Percentiles rank a stretch among this genome's conserved stretches.
Conservation (phyloP, 2,113 vertebrate genomes). For the Pterocles burchelli region DNA sequence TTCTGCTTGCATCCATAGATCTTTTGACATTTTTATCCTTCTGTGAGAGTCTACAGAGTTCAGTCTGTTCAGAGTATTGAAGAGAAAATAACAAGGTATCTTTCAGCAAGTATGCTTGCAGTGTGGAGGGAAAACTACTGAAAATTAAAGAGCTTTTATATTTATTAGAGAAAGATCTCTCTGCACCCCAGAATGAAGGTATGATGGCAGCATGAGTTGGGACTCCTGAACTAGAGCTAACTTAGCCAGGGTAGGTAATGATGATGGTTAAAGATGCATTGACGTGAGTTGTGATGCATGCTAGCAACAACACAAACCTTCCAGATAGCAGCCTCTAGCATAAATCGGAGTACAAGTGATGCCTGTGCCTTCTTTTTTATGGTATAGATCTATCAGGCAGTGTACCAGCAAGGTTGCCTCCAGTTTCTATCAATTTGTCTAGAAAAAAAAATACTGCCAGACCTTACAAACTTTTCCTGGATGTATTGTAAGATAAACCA, state of each 20-base stretch:
- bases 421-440: not conserved
- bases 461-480: not conserved
- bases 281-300: rapidly evolving
- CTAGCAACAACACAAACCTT: not conserved
- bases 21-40: not conserved
- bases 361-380: not conserved
- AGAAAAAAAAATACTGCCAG: not conserved
- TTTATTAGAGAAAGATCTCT: not conserved
- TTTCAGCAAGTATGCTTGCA: not conserved
- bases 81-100: not conserved
- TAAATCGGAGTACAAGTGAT: not conserved
- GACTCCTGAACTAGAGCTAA: not conserved
- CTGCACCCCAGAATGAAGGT: not conserved
- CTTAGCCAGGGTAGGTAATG: not conserved
- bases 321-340: not conserved
- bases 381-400: not conserved
- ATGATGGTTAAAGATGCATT: not conserved
- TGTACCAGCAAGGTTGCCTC: not conserved
- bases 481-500: not conserved
- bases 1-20: not conserved
- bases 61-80: not conserved
- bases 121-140: not conserved
- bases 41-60: not conserved
- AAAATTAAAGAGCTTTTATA: not conserved
- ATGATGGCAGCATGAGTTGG: not conserved